phyloP scores from a whole-genome alignment of 2,797 vertebrate genomes.

The Erpetoichthys calabaricus region DNA sequence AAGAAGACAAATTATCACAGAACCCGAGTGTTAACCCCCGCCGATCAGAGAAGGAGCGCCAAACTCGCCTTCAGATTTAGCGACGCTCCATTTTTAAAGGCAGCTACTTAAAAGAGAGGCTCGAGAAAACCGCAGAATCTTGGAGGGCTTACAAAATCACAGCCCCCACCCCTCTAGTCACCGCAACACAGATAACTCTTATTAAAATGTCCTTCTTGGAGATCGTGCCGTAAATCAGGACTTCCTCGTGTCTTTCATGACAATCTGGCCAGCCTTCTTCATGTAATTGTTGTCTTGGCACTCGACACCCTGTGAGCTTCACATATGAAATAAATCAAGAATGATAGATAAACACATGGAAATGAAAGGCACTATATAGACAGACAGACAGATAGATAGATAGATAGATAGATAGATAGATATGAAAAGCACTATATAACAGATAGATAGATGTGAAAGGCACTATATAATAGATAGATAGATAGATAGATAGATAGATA shows the following conservation, averaged over 20 bases:
- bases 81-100: slow-evolving; percentile 29
- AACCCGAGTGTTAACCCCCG: too few species aligned
- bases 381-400: too few species aligned
- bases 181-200: slow-evolving; percentile 20
- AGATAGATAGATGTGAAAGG: too few species aligned
- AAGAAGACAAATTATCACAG: too few species aligned
- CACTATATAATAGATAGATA: too few species aligned
- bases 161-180: slow-evolving; percentile 7
- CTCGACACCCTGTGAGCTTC: slow-evolving; percentile 12
- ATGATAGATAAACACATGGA: too few species aligned
- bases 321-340: slow-evolving; percentile 34
- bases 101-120: slow-evolving; percentile 30
- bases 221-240: slow-evolving; percentile 6
- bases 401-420: too few species aligned
- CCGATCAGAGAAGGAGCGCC: slow-evolving; percentile 5
- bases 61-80: slow-evolving; percentile 40
- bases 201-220: slow-evolving; percentile 11
- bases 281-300: slow-evolving; percentile 12
- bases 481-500: too few species aligned
- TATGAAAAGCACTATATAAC: too few species aligned
- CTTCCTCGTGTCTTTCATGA: slow-evolving; percentile 11
- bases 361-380: too few species aligned
- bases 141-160: slow-evolving; percentile 19
- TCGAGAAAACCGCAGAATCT: slow-evolving; percentile 29
- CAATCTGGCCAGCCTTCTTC: slow-evolving; percentile 6